Percentiles rank a stretch among this genome's conserved stretches.
Conservation (phyloP, 2,113 vertebrate genomes). For the Atractosteus spatula region DNA sequence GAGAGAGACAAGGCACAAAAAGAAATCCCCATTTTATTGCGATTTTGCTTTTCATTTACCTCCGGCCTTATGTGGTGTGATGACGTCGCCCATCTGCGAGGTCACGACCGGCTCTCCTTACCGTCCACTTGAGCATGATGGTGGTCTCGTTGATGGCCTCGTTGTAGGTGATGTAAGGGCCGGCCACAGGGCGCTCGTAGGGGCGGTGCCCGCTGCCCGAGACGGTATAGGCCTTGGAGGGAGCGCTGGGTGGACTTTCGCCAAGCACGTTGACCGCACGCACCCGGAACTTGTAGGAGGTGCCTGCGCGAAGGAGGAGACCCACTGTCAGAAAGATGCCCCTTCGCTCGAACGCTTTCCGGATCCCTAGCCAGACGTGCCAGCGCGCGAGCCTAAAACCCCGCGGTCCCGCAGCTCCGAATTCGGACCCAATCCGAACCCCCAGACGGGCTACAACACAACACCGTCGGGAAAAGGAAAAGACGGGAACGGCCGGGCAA, state of each 20-base stretch:
- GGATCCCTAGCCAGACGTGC: too few relatives aligned
- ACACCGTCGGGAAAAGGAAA: too few relatives aligned
- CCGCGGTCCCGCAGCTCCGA: too few relatives aligned
- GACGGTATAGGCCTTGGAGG: constrained; percentile 86
- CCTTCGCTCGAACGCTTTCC: too few relatives aligned
- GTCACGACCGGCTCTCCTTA: constrained; percentile 46
- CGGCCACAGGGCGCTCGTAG: constrained; percentile 81
- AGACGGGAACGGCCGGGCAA: too few relatives aligned
- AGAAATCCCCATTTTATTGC: too few relatives aligned
- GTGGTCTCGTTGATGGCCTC: constrained; percentile 95
- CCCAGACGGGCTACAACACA: too few relatives aligned
- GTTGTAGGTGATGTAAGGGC: constrained; percentile 95
- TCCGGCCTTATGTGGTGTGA: neutral
- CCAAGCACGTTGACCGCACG: constrained; percentile 90
- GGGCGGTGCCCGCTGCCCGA: constrained; percentile 77
- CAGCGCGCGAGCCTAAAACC: neutral
- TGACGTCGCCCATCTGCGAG: too few relatives aligned
- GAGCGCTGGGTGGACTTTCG: constrained; percentile 86
- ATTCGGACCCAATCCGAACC: too few relatives aligned
- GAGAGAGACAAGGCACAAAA: constrained; percentile 10
- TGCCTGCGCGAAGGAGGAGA: constrained; percentile 61
- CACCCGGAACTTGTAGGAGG: constrained; percentile 91
- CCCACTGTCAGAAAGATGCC: neutral
- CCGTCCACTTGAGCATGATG: constrained; percentile 97
- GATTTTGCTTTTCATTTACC: neutral